A percentile compares a stretch with the other conserved stretches of the same genome.
phyloP scores from a whole-genome alignment of 2,113 vertebrate genomes.

The Hemiprocne comata region DNA sequence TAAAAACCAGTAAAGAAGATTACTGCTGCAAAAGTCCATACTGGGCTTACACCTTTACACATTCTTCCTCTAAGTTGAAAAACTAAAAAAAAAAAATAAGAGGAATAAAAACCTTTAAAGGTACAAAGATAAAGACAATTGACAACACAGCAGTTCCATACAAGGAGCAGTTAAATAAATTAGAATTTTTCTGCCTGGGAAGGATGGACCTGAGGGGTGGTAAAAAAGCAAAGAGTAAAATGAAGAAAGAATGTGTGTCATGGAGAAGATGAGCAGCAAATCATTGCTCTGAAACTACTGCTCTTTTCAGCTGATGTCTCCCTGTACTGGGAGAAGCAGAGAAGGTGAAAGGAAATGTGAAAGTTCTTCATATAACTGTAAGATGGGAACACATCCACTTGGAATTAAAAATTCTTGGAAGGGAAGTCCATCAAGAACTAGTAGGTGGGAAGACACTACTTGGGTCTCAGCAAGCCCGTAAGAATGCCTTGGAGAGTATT shows the following conservation, averaged over 20 bases:
- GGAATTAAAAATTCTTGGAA: not conserved
- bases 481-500: not conserved
- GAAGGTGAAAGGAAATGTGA: not conserved
- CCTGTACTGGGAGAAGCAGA: not conserved
- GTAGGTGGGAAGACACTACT: accelerated
- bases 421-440: not conserved
- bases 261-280: not conserved
- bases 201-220: not conserved
- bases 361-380: not conserved
- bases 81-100: not conserved
- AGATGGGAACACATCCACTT: accelerated
- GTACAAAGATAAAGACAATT: not conserved
- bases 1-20: not conserved
- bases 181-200: not conserved
- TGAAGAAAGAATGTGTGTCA: not conserved
- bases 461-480: accelerated
- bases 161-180: not conserved
- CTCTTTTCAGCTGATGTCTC: not conserved
- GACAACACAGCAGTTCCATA: not conserved
- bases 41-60: not conserved
- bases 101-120: not conserved
- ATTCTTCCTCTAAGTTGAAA: not conserved
- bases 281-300: not conserved
- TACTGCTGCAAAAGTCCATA: not conserved
- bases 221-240: not conserved